These are phyloP conservation scores for Calliphora vomitoria DNA, from an alignment of 2,888 invertebrate genomes.

Conservation along the genomic window DNA sequence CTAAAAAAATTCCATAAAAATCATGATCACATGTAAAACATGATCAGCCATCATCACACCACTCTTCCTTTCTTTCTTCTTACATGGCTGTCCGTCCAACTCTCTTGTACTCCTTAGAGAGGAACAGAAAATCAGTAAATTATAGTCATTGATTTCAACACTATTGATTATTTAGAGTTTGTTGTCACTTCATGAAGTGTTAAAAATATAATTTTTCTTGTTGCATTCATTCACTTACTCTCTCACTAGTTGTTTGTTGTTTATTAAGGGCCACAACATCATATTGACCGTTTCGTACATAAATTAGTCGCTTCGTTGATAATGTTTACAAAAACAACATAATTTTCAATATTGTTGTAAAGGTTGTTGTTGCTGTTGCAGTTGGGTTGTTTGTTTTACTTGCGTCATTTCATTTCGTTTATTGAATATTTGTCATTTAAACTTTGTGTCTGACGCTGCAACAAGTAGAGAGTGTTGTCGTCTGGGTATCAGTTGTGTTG, in stretches of 20 bases:
- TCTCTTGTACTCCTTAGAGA: neutral
- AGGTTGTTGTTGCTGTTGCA: conserved; percentile 32
- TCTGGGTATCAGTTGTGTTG: conserved; percentile 10
- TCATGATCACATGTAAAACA: conserved; percentile 7
- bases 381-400: conserved; percentile 41
- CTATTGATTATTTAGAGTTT: conserved; percentile 10
- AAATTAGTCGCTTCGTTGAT: conserved; percentile 75
- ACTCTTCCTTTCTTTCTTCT: conserved; percentile 20
- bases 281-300: conserved; percentile 71
- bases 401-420: conserved; percentile 62
- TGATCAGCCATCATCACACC: conserved; percentile 2
- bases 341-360: conserved; percentile 46
- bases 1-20: neutral
- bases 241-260: neutral
- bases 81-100: neutral
- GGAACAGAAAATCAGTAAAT: conserved; percentile 6
- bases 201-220: conserved; percentile 27
- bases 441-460: conserved; percentile 38
- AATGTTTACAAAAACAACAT: conserved; percentile 59
- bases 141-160: conserved; percentile 40
- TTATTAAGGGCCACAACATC: conserved; percentile 45
- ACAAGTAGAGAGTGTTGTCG: conserved; percentile 35
- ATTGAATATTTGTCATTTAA: conserved; percentile 56
- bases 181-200: conserved; percentile 50
- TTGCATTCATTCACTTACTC: neutral